These are phyloP conservation scores for Drosophila pseudoobscura DNA, from an alignment of 1,140 invertebrate genomes.

Conservation along the genomic window DNA sequence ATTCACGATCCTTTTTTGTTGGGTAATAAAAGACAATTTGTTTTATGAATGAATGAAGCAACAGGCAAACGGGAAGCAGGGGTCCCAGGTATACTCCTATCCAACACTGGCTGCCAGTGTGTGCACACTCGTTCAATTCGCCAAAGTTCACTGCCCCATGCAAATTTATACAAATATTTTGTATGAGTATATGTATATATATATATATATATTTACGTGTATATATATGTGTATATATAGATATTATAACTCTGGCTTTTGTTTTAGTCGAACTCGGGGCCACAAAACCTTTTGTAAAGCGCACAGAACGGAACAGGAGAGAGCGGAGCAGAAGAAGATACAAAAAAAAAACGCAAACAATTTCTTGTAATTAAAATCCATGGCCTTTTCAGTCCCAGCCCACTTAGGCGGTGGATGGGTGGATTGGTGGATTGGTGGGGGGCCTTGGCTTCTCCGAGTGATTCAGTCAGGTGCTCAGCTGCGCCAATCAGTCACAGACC, in stretches of 20 bases:
- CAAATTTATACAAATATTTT: not conserved
- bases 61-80: conserved; percentile 9
- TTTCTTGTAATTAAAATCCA: conserved; percentile 81
- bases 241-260: conserved; percentile 42
- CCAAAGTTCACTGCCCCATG: conserved; percentile 12
- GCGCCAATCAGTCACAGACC: conserved; percentile 77
- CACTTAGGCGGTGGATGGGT: conserved; percentile 18
- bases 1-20: conserved; percentile 27
- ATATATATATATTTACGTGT: not conserved
- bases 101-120: not conserved
- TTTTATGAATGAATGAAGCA: conserved; percentile 43
- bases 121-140: not conserved
- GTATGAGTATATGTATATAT: not conserved
- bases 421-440: not conserved
- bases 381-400: conserved; percentile 66
- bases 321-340: not conserved
- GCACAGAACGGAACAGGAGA: conserved; percentile 6
- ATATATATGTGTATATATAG: conserved; percentile 3
- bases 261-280: conserved; percentile 31
- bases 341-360: conserved; percentile 62
- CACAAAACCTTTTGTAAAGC: conserved; percentile 38
- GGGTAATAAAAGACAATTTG: conserved; percentile 73
- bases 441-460: conserved; percentile 10
- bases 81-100: not conserved
- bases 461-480: conserved; percentile 78